phyloP scores from a whole-genome alignment of 1,140 invertebrate genomes.

The Temnothorax curvispinosus region DNA sequence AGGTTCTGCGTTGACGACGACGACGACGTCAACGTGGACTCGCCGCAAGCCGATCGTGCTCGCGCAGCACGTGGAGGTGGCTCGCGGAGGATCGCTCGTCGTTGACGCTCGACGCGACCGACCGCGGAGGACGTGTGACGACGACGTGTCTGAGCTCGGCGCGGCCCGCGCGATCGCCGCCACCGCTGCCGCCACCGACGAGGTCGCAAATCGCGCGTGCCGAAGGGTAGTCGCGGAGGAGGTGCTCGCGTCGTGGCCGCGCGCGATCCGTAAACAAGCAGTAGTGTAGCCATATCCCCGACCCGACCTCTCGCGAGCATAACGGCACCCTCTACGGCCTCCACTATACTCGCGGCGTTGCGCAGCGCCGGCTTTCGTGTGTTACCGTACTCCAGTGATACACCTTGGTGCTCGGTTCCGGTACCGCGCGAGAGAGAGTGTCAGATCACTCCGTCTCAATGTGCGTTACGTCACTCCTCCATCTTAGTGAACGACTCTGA shows the following conservation, averaged over 20 bases:
- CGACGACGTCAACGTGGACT: slow-evolving; percentile 12
- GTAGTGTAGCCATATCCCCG: slow-evolving; percentile 22
- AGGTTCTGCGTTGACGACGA: slow-evolving; percentile 36
- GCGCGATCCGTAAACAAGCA: slow-evolving; percentile 65
- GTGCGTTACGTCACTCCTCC: slow-evolving; percentile 47
- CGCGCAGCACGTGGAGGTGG: slow-evolving; percentile 65
- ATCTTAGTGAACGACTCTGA: slow-evolving; percentile 40
- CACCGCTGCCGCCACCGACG: neutral
- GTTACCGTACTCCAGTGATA: slow-evolving; percentile 26
- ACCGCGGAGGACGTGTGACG: no score
- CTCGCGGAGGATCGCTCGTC: neutral
- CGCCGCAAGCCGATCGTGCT: slow-evolving; percentile 37
- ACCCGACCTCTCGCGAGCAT: slow-evolving; percentile 67
- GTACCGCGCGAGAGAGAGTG: slow-evolving; percentile 37
- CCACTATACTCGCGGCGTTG: slow-evolving; percentile 1
- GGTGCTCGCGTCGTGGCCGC: slow-evolving; percentile 36
- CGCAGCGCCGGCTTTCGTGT: slow-evolving; percentile 30
- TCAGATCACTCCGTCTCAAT: slow-evolving; percentile 14
- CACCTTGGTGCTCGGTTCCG: neutral
- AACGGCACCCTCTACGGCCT: slow-evolving; percentile 8
- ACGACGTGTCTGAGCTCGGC: neutral
- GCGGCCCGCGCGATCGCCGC: slow-evolving; percentile 1
- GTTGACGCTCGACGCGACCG: neutral
- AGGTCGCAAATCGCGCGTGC: neutral
- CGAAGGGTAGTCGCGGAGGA: neutral